Base-by-base conservation (phyloP, 2,888 invertebrate species). In the Asteroscopus sphinx region DNA sequence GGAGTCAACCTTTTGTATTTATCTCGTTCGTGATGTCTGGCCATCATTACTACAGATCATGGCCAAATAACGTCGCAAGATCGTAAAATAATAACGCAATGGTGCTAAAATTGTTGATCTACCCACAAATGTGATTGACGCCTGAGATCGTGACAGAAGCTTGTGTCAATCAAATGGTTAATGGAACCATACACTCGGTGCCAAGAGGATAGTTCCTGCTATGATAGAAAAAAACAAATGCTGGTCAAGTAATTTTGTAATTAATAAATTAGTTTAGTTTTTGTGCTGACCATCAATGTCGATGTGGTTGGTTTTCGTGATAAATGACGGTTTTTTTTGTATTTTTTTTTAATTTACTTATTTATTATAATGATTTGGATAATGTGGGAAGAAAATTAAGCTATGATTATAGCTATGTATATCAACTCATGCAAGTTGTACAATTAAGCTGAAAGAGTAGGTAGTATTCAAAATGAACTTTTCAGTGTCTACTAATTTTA, bases 81-180 rank as follows among this genome's bases (percentile, higher is more conserved):
- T 71, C 57, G 59, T 62, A 56, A 72, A 76, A 71, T 76, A 77
- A 66, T 76, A 66, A 59, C 62, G 46, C 64, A 56, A 57, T 61
- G 52, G 67, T 73, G 68, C 33, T 75, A 73, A 73, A 69, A 66
- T 55, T 65, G 76, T 58, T 68, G 62, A 68, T 71, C 51, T 58
- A 53, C 59, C 44, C 59, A 48, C 66, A 66, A 62, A 69, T 66
- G 48, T 64, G 69, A 76, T 57, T 59, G 66, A 59, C 59, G 73
- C 42, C 21, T 46, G 54, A 59, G 57, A 61, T 63, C 65, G 55
- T 55, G 59, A 51, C 54, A 55, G 52, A 49, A 68, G 61, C 57
- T 44, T 30, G 44, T 67, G 64, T 75, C 68, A 61, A 59, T 68
- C 63, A 68, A 63, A 63, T 16, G 6, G 11, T 3, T 40, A 25